phyloP scores from a whole-genome alignment of 1,140 invertebrate species.

The Solen grandis region DNA sequence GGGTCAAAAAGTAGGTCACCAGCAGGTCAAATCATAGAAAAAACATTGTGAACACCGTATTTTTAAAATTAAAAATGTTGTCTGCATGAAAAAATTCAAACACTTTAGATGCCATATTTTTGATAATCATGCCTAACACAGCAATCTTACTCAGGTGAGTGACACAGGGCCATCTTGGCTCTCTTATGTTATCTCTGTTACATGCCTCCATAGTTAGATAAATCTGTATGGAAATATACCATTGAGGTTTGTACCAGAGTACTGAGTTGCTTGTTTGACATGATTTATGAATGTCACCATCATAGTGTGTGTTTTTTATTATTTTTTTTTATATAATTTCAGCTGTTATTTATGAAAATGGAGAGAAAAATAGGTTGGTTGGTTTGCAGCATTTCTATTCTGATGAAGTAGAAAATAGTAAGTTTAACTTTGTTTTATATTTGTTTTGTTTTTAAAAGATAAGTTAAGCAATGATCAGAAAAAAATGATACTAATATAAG shows the following conservation, averaged over 20 bases:
- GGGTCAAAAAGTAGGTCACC: too few relatives aligned
- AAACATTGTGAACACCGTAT: too few relatives aligned
- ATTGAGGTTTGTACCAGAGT: neutral
- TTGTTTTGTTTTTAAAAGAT: too few relatives aligned
- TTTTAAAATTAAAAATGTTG: too few relatives aligned
- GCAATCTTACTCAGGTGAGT: too few relatives aligned
- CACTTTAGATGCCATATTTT: too few relatives aligned
- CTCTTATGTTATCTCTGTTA: neutral
- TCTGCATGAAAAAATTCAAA: too few relatives aligned
- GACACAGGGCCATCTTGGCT: too few relatives aligned
- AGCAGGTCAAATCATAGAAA: too few relatives aligned
- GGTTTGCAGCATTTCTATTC: constrained; percentile 51
- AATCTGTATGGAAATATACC: neutral
- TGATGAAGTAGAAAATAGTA: constrained; percentile 46
- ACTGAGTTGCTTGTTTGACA: neutral
- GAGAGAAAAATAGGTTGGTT: constrained; percentile 33
- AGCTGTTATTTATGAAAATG: constrained; percentile 38
- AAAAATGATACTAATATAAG: neutral
- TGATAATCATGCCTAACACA: too few relatives aligned
- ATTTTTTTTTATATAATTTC: neutral
- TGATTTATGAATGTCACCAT: neutral
- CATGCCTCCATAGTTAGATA: neutral
- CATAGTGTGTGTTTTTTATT: neutral
- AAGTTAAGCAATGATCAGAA: too few relatives aligned
- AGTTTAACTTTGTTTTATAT: neutral